These are phyloP conservation scores for Varanus salvator DNA, from an alignment of 2,113 vertebrate species.

Conservation along the genomic window DNA sequence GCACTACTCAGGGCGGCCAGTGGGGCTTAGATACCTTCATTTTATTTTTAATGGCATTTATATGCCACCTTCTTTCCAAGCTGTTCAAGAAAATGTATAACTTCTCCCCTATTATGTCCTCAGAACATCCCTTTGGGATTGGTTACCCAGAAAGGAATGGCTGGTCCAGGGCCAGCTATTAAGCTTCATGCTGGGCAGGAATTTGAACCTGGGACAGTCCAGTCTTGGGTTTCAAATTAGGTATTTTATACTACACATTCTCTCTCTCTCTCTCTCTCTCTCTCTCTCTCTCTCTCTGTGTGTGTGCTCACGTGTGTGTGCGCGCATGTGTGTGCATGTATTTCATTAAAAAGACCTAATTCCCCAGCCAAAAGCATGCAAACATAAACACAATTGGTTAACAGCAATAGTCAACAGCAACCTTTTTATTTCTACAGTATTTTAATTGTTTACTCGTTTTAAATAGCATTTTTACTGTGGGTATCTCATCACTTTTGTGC, in stretches of 20 bases:
- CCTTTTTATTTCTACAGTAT: too few species aligned
- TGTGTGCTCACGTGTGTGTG: too few species aligned
- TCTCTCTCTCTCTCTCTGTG: not conserved
- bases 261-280: too few species aligned
- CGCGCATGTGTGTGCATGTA: not conserved
- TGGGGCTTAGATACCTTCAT: slow-evolving; percentile 31
- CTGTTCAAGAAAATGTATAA: not conserved
- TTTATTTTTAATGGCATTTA: slow-evolving; percentile 28
- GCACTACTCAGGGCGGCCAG: not conserved
- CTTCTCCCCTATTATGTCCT: not conserved
- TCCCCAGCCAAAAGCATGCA: not conserved
- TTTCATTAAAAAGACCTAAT: not conserved
- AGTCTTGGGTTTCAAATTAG: slow-evolving; percentile 14
- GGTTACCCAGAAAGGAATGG: not conserved
- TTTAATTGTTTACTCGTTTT: too few species aligned
- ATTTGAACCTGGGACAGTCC: not conserved
- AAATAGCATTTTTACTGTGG: too few species aligned
- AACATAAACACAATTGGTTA: not conserved
- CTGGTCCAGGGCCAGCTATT: not conserved
- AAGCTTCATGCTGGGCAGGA: too few species aligned
- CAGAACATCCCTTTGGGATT: not conserved
- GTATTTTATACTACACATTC: slow-evolving; percentile 45
- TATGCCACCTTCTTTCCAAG: not conserved
- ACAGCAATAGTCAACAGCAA: too few species aligned
- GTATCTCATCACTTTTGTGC: too few species aligned